These are phyloP conservation scores for Osedax frankpressi DNA, from an alignment of 2,888 invertebrate genomes.

Conservation along the genomic window DNA sequence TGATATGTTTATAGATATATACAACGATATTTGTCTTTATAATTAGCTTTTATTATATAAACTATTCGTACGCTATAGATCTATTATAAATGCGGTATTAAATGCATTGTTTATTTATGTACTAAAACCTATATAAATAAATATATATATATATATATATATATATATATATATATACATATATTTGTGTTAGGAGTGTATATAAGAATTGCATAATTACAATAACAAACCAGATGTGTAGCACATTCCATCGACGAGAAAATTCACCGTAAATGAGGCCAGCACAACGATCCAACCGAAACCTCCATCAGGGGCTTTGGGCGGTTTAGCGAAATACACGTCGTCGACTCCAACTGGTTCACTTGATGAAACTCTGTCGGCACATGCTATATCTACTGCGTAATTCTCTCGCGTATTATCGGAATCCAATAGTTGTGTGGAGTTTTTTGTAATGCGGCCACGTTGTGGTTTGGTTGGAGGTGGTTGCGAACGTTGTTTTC, in stretches of 20 bases:
- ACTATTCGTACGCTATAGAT: too few relatives aligned
- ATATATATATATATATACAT: not conserved
- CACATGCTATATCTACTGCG: not conserved
- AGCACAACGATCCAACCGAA: not conserved
- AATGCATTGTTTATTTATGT: not conserved
- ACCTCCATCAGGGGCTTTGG: not conserved
- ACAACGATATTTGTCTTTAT: too few relatives aligned
- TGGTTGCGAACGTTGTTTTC: too few relatives aligned
- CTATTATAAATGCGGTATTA: not conserved
- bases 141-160: not conserved
- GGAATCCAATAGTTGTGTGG: not conserved
- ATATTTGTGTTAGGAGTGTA: too few relatives aligned
- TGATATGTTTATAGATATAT: too few relatives aligned
- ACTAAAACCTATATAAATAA: not conserved
- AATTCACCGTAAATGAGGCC: not conserved
- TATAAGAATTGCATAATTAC: too few relatives aligned
- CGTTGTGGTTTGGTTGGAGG: not conserved
- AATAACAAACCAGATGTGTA: not conserved
- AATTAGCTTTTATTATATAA: too few relatives aligned
- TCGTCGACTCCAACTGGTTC: not conserved
- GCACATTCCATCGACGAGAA: not conserved
- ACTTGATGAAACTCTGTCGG: not conserved
- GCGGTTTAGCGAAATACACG: not conserved
- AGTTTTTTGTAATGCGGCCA: too few relatives aligned
- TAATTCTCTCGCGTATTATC: too few relatives aligned